Conservation (phyloP, 2,113 vertebrate species). For the Actenoides lindsayi region DNA sequence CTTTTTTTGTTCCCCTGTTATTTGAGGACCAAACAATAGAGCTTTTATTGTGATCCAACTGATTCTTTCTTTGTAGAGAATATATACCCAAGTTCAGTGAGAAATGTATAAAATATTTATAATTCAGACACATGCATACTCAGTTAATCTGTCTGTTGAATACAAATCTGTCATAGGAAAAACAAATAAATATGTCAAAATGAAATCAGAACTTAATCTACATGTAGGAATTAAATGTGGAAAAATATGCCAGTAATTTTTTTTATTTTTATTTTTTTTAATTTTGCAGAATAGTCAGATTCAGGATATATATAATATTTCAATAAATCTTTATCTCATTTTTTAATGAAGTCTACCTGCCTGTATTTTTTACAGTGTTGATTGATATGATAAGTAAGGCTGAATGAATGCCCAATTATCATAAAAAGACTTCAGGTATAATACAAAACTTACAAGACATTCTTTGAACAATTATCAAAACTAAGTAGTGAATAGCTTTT, state of each 20-base stretch:
- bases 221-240: not conserved
- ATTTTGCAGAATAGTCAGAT: not conserved
- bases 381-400: not conserved
- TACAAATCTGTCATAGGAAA: not conserved
- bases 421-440: not conserved
- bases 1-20: not conserved
- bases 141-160: not conserved
- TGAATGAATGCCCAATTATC: not conserved
- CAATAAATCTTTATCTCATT: not conserved
- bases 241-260: not conserved
- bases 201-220: not conserved
- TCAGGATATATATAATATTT: not conserved
- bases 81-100: not conserved
- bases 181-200: not conserved
- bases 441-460: not conserved
- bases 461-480: conserved; percentile 39
- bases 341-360: not conserved
- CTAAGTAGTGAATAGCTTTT: conserved; percentile 8
- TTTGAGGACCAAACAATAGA: not conserved
- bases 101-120: not conserved
- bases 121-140: not conserved
- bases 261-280: not conserved
- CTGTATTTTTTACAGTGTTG: not conserved
- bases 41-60: not conserved
- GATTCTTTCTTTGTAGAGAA: not conserved